These are phyloP conservation scores for Eugnorisma glareosa DNA, from an alignment of 2,888 invertebrate species.

Conservation along the genomic window DNA sequence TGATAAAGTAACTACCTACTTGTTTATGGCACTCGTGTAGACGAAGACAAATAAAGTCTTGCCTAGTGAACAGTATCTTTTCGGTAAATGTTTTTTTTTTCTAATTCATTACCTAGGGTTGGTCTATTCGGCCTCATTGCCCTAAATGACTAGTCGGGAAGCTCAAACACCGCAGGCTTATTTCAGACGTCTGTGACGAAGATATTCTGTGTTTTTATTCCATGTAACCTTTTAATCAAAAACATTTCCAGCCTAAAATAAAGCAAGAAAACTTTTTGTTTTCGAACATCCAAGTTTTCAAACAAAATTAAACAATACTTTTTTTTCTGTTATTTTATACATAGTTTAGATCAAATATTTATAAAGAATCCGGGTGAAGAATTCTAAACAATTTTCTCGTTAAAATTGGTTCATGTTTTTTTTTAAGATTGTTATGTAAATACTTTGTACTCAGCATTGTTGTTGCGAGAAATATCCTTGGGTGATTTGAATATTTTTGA, in stretches of 20 bases:
- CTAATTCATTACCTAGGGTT: conserved; percentile 2
- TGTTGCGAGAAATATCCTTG: conserved; percentile 45
- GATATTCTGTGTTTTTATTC: neutral
- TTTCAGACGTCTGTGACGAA: conserved; percentile 6
- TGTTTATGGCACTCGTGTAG: neutral
- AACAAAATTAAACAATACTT: conserved; percentile 34
- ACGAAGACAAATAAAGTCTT: conserved; percentile 1
- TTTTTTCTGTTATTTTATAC: conserved; percentile 34
- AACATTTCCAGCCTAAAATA: conserved; percentile 1
- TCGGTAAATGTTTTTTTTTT: neutral
- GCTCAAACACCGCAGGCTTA: conserved; percentile 4
- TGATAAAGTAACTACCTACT: neutral
- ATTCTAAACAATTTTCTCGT: conserved; percentile 56
- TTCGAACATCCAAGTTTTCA: conserved; percentile 15
- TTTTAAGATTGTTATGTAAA: conserved; percentile 52
- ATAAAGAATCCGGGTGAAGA: conserved; percentile 37
- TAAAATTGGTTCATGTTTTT: conserved; percentile 51
- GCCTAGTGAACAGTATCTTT: neutral
- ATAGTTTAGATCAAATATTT: conserved; percentile 58
- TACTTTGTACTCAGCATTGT: conserved; percentile 35
- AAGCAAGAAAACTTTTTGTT: conserved; percentile 33
- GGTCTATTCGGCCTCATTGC: neutral
- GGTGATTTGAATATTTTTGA: conserved; percentile 62
- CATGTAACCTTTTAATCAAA: conserved; percentile 23
- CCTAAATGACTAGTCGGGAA: conserved; percentile 4